A percentile compares a stretch with the other conserved stretches of the same genome.
phyloP scores from a whole-genome alignment of 2,113 vertebrate species.

The Zosterops pallidus region DNA sequence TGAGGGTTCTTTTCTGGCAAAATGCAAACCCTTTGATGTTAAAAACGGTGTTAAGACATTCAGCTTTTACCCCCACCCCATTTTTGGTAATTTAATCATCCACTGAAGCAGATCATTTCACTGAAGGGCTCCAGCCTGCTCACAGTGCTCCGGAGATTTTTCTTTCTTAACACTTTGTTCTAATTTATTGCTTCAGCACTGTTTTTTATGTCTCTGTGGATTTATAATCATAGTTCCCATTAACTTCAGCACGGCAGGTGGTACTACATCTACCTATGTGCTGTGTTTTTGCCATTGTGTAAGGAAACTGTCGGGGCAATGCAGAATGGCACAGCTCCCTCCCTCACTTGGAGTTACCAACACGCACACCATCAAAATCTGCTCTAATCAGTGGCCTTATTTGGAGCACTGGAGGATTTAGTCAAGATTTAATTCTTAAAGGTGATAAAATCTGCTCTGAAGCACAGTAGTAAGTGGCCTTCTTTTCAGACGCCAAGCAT shows the following conservation, averaged over 20 bases:
- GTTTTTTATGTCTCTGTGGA: not conserved
- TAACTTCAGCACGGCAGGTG: not conserved
- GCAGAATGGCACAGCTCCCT: not conserved
- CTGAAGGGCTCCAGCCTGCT: not conserved
- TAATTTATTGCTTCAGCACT: not conserved
- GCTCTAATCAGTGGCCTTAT: not conserved
- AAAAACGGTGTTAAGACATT: not conserved
- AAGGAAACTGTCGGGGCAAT: fast-evolving
- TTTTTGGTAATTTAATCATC: not conserved
- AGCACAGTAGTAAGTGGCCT: fast-evolving
- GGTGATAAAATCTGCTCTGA: not conserved
- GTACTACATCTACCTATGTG: not conserved
- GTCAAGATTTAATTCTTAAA: not conserved
- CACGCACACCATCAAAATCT: not conserved
- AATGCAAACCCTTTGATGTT: slow-evolving; percentile 7
- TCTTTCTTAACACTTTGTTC: not conserved
- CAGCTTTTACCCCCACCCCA: not conserved
- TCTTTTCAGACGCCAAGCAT: not conserved
- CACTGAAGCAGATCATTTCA: not conserved
- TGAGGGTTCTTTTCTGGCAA: not conserved
- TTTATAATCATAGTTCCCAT: not conserved
- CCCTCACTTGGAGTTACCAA: not conserved
- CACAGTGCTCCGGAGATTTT: not conserved
- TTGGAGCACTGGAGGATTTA: not conserved
- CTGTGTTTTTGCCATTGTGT: not conserved